Base-by-base conservation (phyloP, 1,140 invertebrate genomes). In the Megathymus violae region DNA sequence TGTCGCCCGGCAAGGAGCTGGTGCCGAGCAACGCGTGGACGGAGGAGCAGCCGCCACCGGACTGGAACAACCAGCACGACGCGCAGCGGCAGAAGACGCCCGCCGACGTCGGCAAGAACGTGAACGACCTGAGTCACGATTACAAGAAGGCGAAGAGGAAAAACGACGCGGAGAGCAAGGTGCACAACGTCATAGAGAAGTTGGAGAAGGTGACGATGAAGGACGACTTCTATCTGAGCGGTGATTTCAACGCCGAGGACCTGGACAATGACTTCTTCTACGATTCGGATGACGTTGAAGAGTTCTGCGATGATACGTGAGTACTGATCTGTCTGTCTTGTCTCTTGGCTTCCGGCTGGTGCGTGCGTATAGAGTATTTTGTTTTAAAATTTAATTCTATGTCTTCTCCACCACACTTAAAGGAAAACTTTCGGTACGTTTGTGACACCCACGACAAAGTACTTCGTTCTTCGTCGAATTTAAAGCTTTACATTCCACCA, bases 171-270 rank as follows among this genome's bases (percentile, higher is more conserved):
- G 64, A 71, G 2, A 51, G 58, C 6, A 62, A 67, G 13, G 69
- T 72, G 0, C 78, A 80, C 46, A 84, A 85, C 44, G 82, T 88
- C 0, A 89, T 89, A 4, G 85, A 89, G 31, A 87, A 84, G 7
- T 36, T 88, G 43, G 85, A 88, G 64, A 82, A 84, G 41, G 78
- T 89, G 3, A 69, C 77, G 3, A 62, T 89, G 2, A 85, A 84
- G 22, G 84, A 88, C 17, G 79, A 89, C 9, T 80, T 78, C 70
- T 89, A 82, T 48, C 36, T 86, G 13, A 67, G 79, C 0, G 78
- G 78, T 0, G 81, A 89, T 43, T 78, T 89, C 22, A 78, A 81
- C 41, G 63, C 74, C 4, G 74, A 80, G 10, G 80, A 88, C 6
- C 16, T 85, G 41, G 80, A 89, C 2, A 87, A 80, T 50, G 81